Conservation (phyloP, 2,113 vertebrate genomes). For the Sorex araneus region DNA sequence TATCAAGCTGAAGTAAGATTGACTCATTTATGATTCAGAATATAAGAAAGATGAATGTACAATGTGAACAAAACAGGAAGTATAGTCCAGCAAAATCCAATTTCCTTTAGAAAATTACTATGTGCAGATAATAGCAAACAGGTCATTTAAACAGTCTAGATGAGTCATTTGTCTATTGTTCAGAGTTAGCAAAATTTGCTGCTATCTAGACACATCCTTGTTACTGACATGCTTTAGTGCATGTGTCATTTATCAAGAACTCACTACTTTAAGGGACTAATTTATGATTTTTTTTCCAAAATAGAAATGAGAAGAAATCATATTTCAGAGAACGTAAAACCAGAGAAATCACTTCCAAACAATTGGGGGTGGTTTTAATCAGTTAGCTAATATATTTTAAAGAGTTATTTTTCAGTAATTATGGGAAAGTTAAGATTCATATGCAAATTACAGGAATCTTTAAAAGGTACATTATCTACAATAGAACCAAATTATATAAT, state of each 20-base stretch:
- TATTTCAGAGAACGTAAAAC: not conserved
- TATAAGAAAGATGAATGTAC: constrained; percentile 45
- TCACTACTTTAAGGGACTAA: constrained; percentile 62
- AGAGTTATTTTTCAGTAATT: not conserved
- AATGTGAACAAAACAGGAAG: constrained; percentile 75
- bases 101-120: constrained; percentile 79
- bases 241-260: constrained; percentile 64
- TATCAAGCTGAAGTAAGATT: constrained; percentile 68
- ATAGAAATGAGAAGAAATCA: constrained; percentile 47
- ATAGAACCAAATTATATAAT: not conserved
- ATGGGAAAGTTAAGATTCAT: not conserved
- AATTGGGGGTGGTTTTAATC: not conserved
- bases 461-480: not conserved
- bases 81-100: constrained; percentile 73
- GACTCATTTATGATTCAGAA: constrained; percentile 69
- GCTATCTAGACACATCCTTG: constrained; percentile 25
- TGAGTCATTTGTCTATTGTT: constrained; percentile 76
- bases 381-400: not conserved
- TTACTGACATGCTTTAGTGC: constrained; percentile 71
- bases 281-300: constrained; percentile 48
- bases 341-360: not conserved
- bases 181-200: constrained; percentile 73
- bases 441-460: not conserved
- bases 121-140: constrained; percentile 79
- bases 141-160: constrained; percentile 69